Conservation (phyloP, 2,113 vertebrate genomes). For the Callipepla californica region DNA sequence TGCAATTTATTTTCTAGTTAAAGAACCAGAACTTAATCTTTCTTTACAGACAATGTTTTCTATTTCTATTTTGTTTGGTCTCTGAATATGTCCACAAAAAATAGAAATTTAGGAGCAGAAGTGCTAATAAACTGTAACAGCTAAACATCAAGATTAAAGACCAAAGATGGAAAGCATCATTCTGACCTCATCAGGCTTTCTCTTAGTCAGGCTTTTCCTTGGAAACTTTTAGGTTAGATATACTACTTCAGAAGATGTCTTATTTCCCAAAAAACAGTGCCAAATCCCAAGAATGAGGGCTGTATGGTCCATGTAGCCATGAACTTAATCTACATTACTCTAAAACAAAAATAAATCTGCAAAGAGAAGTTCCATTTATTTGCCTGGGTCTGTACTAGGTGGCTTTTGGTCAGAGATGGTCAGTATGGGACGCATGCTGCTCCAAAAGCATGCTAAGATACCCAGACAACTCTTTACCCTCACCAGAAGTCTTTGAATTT, state of each 20-base stretch:
- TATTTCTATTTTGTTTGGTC: not conserved
- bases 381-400: not conserved
- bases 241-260: not conserved
- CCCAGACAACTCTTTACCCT: not conserved
- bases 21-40: not conserved
- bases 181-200: not conserved
- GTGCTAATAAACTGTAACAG: not conserved
- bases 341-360: constrained; percentile 5
- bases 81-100: not conserved
- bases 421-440: not conserved
- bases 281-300: not conserved
- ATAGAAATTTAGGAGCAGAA: not conserved
- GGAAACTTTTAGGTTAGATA: not conserved
- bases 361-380: not conserved
- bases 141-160: not conserved
- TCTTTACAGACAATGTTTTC: not conserved
- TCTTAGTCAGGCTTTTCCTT: not conserved
- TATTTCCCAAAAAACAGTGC: not conserved
- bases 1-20: not conserved
- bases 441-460: not conserved
- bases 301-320: not conserved
- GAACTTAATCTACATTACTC: not conserved
- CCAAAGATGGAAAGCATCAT: not conserved
- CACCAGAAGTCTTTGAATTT: not conserved
- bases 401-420: not conserved